phyloP scores from a whole-genome alignment of 92 coral and sea anemone species.

The Metridium senile region DNA sequence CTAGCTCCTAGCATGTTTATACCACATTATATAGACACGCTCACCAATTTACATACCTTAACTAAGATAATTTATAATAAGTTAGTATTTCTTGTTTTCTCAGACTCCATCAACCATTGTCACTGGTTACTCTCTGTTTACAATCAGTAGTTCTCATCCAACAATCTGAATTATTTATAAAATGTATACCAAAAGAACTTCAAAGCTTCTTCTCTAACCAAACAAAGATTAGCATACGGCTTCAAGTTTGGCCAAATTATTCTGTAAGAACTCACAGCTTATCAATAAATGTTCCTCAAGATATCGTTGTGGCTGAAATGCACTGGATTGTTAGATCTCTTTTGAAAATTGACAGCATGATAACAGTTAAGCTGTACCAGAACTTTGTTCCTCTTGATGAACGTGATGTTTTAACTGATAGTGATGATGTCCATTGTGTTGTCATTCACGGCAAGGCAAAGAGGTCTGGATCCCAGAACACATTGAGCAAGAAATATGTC shows the following conservation, averaged over 20 bases:
- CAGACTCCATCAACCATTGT: slow-evolving; percentile 30
- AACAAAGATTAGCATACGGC: slow-evolving; percentile 21
- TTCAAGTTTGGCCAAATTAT: slow-evolving; percentile 50
- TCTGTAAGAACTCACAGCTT: slow-evolving; percentile 7
- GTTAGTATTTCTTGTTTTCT: neutral
- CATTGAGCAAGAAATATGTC: slow-evolving; percentile 11
- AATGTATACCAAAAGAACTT: slow-evolving; percentile 38
- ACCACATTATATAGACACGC: too few relatives aligned
- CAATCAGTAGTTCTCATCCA: slow-evolving; percentile 34
- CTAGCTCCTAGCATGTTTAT: neutral
- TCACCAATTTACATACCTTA: too few relatives aligned
- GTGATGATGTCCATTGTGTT: slow-evolving; percentile 38
- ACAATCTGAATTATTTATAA: slow-evolving; percentile 11
- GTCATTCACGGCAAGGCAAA: slow-evolving; percentile 8
- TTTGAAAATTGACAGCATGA: slow-evolving; percentile 22
- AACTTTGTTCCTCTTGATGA: slow-evolving; percentile 40
- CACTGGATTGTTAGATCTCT: slow-evolving; percentile 31
- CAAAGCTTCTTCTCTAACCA: slow-evolving; percentile 19
- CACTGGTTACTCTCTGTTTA: slow-evolving; percentile 50
- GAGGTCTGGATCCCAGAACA: neutral
- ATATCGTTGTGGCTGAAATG: slow-evolving; percentile 45
- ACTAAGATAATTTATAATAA: too few relatives aligned
- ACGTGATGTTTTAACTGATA: slow-evolving; percentile 27
- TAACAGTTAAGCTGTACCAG: slow-evolving; percentile 22
- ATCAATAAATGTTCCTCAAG: slow-evolving; percentile 18